Evolutionary conservation across 2,113 vertebrate genomes (phyloP).

Genomic region (Mobula hypostoma): DNA sequence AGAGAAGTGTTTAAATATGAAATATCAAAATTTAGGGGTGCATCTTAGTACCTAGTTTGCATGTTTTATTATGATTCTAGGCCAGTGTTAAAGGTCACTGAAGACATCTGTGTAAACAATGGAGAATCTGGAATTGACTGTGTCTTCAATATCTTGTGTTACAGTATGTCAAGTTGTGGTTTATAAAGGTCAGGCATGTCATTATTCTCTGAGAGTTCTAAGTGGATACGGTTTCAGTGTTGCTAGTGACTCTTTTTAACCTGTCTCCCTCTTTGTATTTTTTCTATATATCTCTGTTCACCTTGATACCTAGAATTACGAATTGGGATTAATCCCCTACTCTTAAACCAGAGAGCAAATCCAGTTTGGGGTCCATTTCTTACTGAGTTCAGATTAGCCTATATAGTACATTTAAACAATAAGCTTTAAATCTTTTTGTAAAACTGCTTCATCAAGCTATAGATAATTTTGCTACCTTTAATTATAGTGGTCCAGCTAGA

Average conservation of each 20-base stretch:
- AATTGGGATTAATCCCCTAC: background rate
- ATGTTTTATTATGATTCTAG: slow-evolving; percentile 15
- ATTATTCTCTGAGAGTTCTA: background rate
- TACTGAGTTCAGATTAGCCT: background rate
- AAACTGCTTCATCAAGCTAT: background rate
- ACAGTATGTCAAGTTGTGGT: slow-evolving; percentile 34
- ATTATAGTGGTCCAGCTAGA: background rate
- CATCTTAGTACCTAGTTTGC: slow-evolving; percentile 19
- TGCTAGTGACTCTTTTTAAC: background rate
- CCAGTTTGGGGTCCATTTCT: background rate
- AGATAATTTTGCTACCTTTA: background rate
- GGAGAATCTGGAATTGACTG: background rate
- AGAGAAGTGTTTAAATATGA: background rate
- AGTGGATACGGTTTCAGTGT: background rate
- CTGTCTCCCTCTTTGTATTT: background rate
- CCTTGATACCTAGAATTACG: background rate
- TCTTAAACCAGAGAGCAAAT: background rate
- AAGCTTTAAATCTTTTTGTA: background rate
- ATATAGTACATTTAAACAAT: background rate
- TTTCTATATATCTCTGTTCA: too few relatives aligned
- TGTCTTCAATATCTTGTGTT: slow-evolving; percentile 18
- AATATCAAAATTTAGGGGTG: background rate
- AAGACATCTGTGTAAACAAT: background rate
- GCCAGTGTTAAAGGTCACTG: slow-evolving; percentile 32
- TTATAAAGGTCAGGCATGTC: background rate